These are phyloP conservation scores for Mycogona germanica DNA, from an alignment of 2,888 invertebrate genomes.

Conservation along the genomic window DNA sequence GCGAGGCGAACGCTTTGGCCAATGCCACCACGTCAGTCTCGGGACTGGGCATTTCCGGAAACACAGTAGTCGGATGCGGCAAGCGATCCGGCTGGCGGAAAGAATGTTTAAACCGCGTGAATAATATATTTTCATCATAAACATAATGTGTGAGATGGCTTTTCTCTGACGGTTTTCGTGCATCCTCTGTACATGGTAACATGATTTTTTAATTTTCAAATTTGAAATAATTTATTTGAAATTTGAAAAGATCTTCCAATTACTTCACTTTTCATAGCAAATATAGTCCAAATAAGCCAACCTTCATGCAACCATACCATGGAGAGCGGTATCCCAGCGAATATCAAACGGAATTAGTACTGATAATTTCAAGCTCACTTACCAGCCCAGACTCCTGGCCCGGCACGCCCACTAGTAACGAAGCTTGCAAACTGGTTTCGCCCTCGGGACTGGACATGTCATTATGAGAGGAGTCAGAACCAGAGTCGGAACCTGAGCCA, in stretches of 20 bases:
- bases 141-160: too few relatives aligned
- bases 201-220: too few relatives aligned
- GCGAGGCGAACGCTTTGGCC: conserved; percentile 16
- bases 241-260: background rate
- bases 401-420: background rate
- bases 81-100: conserved; percentile 6
- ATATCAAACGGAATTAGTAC: too few relatives aligned
- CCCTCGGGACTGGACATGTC: conserved; percentile 13
- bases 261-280: too few relatives aligned
- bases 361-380: too few relatives aligned
- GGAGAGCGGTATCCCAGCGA: too few relatives aligned
- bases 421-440: conserved; percentile 4
- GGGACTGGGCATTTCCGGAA: conserved; percentile 19
- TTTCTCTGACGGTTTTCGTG: too few relatives aligned
- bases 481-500: conserved; percentile 14
- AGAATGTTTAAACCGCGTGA: background rate
- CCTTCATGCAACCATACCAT: too few relatives aligned
- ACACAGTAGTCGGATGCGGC: conserved; percentile 13
- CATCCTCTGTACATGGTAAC: too few relatives aligned
- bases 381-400: background rate
- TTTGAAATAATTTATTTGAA: background rate
- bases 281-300: too few relatives aligned
- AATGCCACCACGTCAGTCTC: conserved; percentile 18
- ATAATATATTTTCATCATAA: background rate
- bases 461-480: conserved; percentile 13